Conservation (phyloP, 2,113 vertebrate species). For the Apteryx owenii region DNA sequence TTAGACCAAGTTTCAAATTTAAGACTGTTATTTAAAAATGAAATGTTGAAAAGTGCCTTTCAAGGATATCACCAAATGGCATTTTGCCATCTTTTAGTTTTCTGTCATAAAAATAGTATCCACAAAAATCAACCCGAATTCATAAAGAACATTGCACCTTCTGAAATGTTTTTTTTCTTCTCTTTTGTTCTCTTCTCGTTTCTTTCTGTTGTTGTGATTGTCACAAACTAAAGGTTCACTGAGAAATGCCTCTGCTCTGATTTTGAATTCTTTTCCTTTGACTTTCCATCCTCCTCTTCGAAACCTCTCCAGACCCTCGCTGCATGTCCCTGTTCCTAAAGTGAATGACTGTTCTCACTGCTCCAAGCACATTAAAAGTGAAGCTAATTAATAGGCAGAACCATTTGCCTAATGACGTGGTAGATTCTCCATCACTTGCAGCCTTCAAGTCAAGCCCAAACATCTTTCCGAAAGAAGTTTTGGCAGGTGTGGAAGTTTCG, state of each 20-base stretch:
- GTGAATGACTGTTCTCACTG: conserved; percentile 61
- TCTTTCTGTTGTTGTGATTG: neutral
- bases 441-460: conserved; percentile 47
- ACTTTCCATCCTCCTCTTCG: conserved; percentile 13
- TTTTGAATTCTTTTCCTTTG: neutral
- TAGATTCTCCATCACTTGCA: conserved; percentile 64
- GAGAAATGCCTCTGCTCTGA: conserved; percentile 33
- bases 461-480: neutral
- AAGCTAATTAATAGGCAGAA: conserved; percentile 70
- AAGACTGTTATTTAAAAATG: neutral
- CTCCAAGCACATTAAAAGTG: conserved; percentile 64
- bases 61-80: conserved; percentile 14
- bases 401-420: conserved; percentile 62
- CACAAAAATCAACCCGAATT: conserved; percentile 25
- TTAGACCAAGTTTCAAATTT: neutral
- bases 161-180: neutral
- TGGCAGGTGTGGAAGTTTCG: neutral
- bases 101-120: conserved; percentile 24
- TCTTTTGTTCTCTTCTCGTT: neutral
- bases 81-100: conserved; percentile 38
- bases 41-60: conserved; percentile 2
- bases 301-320: neutral
- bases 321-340: neutral
- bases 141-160: neutral
- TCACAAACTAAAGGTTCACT: neutral